Conservation (phyloP, 2,113 vertebrate genomes). For the Piprites chloris region DNA sequence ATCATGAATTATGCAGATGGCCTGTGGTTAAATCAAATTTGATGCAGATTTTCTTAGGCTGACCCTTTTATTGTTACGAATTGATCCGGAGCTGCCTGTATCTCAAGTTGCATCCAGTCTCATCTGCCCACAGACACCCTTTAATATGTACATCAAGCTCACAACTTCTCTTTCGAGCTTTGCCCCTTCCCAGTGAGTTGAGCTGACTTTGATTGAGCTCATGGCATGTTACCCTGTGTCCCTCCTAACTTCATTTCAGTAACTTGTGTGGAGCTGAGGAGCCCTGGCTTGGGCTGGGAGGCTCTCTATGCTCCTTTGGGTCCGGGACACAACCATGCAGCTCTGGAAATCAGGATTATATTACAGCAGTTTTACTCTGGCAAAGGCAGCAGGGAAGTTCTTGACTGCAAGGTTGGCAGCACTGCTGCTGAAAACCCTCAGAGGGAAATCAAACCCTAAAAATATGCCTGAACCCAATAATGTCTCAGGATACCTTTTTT, state of each 20-base stretch:
- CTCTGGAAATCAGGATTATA: neutral
- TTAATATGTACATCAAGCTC: neutral
- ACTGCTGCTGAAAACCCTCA: neutral
- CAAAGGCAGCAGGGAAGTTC: neutral
- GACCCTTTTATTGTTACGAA: neutral
- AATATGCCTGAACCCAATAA: neutral
- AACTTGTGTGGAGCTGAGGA: neutral
- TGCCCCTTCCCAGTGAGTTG: neutral
- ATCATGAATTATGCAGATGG: neutral
- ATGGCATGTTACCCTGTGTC: accelerated
- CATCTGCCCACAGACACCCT: neutral
- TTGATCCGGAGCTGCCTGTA: neutral
- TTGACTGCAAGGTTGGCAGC: neutral
- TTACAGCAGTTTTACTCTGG: neutral
- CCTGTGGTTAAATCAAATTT: neutral
- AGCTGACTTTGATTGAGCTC: neutral
- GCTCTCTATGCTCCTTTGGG: neutral
- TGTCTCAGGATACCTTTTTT: neutral
- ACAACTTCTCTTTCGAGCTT: neutral
- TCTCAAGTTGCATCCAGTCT: neutral
- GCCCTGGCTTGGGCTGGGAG: neutral
- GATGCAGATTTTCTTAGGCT: neutral
- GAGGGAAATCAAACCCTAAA: neutral
- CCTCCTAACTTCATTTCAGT: neutral
- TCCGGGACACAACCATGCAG: accelerated